These are phyloP conservation scores for Petromus typicus DNA, from an alignment of 2,113 vertebrate species.

Conservation along the genomic window DNA sequence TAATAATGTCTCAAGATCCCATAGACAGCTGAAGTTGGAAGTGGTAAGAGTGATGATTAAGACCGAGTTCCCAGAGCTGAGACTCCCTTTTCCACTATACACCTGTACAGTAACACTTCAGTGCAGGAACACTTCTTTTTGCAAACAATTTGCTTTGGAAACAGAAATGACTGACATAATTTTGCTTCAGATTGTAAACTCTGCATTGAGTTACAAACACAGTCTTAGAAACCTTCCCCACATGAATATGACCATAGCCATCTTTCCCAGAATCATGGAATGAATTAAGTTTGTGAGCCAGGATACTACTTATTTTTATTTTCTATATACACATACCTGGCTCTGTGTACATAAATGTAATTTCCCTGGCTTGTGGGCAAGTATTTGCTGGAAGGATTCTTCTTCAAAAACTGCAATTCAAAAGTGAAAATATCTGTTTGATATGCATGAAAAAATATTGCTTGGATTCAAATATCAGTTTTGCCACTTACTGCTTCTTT, in stretches of 20 bases:
- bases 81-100: background rate
- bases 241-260: background rate
- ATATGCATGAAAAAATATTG: conserved; percentile 7
- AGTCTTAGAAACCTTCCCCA: background rate
- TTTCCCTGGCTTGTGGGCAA: background rate
- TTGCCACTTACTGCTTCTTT: background rate
- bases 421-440: background rate
- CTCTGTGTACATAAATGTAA: too few relatives aligned
- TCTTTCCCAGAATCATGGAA: background rate
- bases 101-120: background rate
- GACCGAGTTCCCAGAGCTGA: background rate
- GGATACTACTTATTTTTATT: background rate
- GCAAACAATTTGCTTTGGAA: background rate
- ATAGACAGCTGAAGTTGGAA: background rate
- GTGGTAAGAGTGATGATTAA: background rate
- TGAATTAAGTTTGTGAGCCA: background rate
- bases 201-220: background rate
- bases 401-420: conserved; percentile 21
- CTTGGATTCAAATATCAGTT: conserved; percentile 37
- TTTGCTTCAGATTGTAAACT: background rate
- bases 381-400: background rate
- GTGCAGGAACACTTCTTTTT: background rate
- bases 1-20: background rate
- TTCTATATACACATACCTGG: background rate
- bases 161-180: background rate